Base-by-base conservation (phyloP, 1,140 invertebrate species). In the Kradibia gibbosae region DNA sequence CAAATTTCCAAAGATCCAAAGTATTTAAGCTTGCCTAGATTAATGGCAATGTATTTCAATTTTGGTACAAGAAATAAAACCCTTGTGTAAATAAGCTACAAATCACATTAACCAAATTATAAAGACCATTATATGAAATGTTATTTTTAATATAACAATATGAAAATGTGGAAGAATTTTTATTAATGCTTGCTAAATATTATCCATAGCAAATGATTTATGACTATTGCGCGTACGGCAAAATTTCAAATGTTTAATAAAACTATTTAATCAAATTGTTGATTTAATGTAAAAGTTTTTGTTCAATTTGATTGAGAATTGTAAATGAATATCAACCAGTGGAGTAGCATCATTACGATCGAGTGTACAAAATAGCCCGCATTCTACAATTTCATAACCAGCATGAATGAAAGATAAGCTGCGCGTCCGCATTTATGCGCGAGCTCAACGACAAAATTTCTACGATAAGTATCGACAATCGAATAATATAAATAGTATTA, bases 381-480 rank as follows among this genome's bases (percentile, higher is more conserved):
- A 75, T 81, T 73, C 80, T 75, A 73, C 42, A 17, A 57, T 57
- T 15, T 53, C 4, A 28, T n/a, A 57, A 80, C 50, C 79, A 34
- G 73, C 62, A 81, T 81, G 73, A 75, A 81, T 81, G 80, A 81
- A 81, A 76, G 80, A 81, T 81, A 81, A 81, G 73, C 2, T 0
- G 8, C 3, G 25, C n/a, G 11, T 1, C 25, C 25, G 25, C 11
- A 42, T 0, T 17, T 4, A 11, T 36, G 22, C n/a, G 45, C n/a
- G 48, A 28, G 17, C 25, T 2, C 20, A 34, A 48, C 31, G 48
- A 72, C 70, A 31, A 72, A 39, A 48, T 22, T 22, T 7, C 67
- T 28, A 31, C 70, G 70, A 72, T 72, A 45, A 48, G 42, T 67
- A 67, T 34, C 34, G 62, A 22, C 34, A 67, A 67, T 67, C 62